A percentile compares a stretch with the other conserved stretches of the same genome.
Evolutionary conservation across 2,113 vertebrate species (phyloP).

Genomic region (human (Homo sapiens)): GRCh38 chr3:19530501-19531000

Average conservation of each 20-base stretch:
- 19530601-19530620: background rate
- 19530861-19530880: background rate
- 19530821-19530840: background rate
- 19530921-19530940: background rate
- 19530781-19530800: background rate
- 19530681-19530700: background rate
- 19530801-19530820: background rate
- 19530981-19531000: background rate
- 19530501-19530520: background rate
- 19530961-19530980: background rate
- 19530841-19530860: background rate
- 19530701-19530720: background rate
- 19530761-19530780: background rate
- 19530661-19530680: background rate
- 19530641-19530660: background rate
- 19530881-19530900: background rate
- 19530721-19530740: background rate
- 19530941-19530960: background rate
- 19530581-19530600: background rate
- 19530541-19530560: background rate
- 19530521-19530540: background rate
- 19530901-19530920: background rate
- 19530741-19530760: background rate
- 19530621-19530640: background rate
- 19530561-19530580: background rate